Evolutionary conservation across 2,113 vertebrate genomes (phyloP), one percentile per base, ranked within the genome.

Genomic region (Muscicapa adusta): DNA sequence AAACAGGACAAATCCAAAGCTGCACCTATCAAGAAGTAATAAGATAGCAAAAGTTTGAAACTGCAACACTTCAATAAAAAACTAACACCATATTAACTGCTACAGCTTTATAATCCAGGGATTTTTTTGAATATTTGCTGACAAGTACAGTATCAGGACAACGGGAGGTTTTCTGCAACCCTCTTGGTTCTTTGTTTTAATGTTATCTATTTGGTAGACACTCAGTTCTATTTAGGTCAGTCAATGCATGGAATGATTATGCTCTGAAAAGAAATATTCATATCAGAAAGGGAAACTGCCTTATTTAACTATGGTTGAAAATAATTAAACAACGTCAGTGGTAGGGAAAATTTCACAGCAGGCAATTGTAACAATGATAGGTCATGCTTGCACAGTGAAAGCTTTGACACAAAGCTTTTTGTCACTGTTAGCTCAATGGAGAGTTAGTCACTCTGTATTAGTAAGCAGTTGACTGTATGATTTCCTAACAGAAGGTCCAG

Each of bases 371-470:
- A 65, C 53, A 80, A 50, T 42, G 50, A 71, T 48, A 63, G 62
- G 51, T 93, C 76, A 47, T 72, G 45, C 38, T 80, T 91, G 42
- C 19, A 62, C 43, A 81, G 83, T 96, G 77, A 96, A 94, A 92
- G 80, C 53, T 94, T 93, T 96, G 85, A 80, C 85, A 93, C 48
- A 83, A 94, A 79, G 31, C 63, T 71, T 87, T 51, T 61, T 92
- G 77, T 93, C 95, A 93, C 62, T 62, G 17, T 87, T 86, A 73
- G 56, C 56, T 93, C 78, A 89, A 60, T 74, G 81, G 63, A 85
- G 91, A 77, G 34, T 97, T 96, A 96, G 58, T 96, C 93, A 91
- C 58, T 73, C 33, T 72, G 73, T 31, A 68, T 94, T 96, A 94
- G 53, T 80, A 96, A 91, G 67, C 66, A 79, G 58, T 76, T 93